Percentiles rank a stretch among this genome's conserved stretches.
Conservation (phyloP, 1,140 invertebrate genomes). For the Apis florea region DNA sequence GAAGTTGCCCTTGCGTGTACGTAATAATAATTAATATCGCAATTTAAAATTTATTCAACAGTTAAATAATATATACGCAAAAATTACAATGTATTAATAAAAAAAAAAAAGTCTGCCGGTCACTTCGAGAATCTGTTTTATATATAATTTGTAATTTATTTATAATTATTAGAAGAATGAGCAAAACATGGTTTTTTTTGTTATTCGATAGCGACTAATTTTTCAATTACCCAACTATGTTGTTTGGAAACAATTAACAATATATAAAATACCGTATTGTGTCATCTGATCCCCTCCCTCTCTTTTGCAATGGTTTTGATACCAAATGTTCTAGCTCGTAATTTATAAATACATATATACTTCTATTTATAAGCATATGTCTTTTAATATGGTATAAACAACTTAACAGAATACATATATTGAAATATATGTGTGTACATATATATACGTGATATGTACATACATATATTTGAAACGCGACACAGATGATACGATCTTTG, state of each 20-base stretch:
- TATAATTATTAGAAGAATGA: not conserved
- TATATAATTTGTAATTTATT: constrained; percentile 8
- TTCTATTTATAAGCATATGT: constrained; percentile 28
- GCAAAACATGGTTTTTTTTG: not conserved
- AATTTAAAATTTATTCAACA: not conserved
- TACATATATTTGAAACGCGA: constrained; percentile 46
- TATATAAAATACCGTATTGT: not conserved
- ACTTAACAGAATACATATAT: constrained; percentile 40
- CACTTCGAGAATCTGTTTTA: not conserved
- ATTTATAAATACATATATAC: constrained; percentile 67
- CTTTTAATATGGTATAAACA: not conserved
- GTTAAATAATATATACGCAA: not conserved
- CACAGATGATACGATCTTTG: constrained; percentile 27
- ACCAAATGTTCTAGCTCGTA: constrained; percentile 72
- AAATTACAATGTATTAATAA: not conserved
- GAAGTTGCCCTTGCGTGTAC: not conserved
- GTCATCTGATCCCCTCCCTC: constrained; percentile 48
- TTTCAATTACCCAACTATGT: not conserved
- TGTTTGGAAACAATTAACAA: not conserved
- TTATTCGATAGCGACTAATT: not conserved
- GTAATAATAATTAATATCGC: not conserved
- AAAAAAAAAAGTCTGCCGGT: not conserved
- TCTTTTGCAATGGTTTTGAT: constrained; percentile 72
- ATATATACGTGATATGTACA: constrained; percentile 55
- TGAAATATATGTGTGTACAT: constrained; percentile 54